phyloP scores from a whole-genome alignment of 2,888 invertebrate species.

The Tetanocera ferruginea region DNA sequence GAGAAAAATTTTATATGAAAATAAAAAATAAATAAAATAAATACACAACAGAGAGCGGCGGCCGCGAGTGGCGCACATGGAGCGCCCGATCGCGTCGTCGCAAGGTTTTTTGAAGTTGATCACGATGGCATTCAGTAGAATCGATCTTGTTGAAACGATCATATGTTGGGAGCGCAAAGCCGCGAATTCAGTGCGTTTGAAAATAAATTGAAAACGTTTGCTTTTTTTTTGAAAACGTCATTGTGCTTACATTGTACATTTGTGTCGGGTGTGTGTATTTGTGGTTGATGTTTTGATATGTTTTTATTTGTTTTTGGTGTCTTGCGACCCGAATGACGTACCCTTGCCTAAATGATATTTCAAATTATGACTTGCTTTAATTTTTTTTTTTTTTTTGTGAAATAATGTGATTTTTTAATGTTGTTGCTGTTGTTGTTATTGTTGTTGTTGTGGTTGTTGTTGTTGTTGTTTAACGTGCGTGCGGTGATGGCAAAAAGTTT shows the following conservation, averaged over 20 bases:
- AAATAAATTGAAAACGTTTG: conserved; percentile 19
- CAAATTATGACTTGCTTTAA: too few relatives aligned
- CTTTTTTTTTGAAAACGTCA: background rate
- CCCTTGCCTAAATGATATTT: background rate
- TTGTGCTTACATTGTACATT: conserved; percentile 5
- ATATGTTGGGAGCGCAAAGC: conserved; percentile 57
- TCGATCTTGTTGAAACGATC: conserved; percentile 68
- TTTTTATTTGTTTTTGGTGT: conserved; percentile 38
- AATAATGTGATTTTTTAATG: background rate
- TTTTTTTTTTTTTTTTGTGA: too few relatives aligned
- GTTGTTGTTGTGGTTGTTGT: too few relatives aligned
- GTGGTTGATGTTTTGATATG: background rate
- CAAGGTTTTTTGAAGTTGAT: conserved; percentile 6
- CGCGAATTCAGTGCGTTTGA: conserved; percentile 30
- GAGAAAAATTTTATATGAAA: background rate
- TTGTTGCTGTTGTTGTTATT: background rate
- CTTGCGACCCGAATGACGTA: background rate
- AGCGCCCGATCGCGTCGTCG: background rate
- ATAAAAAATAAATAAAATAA: background rate
- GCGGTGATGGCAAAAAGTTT: too few relatives aligned
- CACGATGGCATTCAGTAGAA: conserved; percentile 62
- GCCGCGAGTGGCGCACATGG: conserved; percentile 6
- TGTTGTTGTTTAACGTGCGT: too few relatives aligned
- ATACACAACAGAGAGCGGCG: background rate
- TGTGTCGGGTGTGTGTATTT: conserved; percentile 1